Evolutionary conservation across 1,140 invertebrate species (phyloP).

Genomic region (Aphelinus certus): DNA sequence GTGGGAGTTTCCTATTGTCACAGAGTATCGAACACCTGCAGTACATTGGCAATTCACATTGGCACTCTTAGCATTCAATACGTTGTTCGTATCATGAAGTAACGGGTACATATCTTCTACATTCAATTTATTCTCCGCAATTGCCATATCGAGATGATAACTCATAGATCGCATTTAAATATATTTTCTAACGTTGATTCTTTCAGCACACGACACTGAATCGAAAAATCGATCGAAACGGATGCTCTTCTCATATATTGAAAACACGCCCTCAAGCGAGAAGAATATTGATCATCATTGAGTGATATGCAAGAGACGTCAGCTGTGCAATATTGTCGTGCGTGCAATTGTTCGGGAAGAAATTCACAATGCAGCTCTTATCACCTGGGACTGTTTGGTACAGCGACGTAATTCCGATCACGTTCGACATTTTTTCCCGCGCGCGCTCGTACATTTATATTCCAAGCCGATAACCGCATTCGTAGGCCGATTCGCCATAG

Average conservation of each 20-base stretch:
- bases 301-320: background rate
- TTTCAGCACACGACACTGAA: too few relatives aligned
- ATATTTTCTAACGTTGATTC: too few relatives aligned
- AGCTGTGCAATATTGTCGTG: slow-evolving; percentile 2
- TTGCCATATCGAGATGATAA: too few relatives aligned
- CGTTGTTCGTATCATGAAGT: too few relatives aligned
- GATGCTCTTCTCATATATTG: too few relatives aligned
- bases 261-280: background rate
- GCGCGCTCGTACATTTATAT: background rate
- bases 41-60: background rate
- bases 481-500: slow-evolving; percentile 6
- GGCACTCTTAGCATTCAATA: background rate
- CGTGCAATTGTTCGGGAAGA: slow-evolving; percentile 17
- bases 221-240: too few relatives aligned
- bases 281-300: slow-evolving; percentile 2
- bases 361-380: slow-evolving; percentile 26
- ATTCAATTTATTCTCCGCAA: too few relatives aligned
- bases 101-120: too few relatives aligned
- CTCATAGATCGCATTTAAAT: too few relatives aligned
- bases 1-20: slow-evolving; percentile 23
- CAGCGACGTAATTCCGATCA: slow-evolving; percentile 14
- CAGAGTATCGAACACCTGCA: slow-evolving; percentile 22
- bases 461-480: background rate
- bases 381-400: background rate
- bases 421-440: slow-evolving; percentile 19